Percentiles rank a stretch among this genome's conserved stretches.
Conservation (phyloP, 1,140 invertebrate species). For the Brachionus calyciflorus region DNA sequence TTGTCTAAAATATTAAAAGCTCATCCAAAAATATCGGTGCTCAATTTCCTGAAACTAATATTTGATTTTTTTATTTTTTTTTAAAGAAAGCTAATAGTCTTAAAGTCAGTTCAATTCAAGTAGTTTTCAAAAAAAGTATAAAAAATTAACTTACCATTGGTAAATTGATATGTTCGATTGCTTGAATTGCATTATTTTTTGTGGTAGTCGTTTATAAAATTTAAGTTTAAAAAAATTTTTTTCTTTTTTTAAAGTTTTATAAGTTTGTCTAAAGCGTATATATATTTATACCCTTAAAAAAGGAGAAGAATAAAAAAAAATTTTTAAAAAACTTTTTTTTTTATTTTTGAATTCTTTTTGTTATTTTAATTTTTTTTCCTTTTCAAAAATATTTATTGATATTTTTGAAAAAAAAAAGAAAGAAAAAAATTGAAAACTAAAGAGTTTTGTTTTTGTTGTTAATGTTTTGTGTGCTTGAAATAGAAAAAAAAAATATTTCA, state of each 20-base stretch:
- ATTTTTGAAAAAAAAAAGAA: slow-evolving; percentile 1
- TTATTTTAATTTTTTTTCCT: slow-evolving; percentile 39
- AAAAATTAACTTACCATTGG: not conserved
- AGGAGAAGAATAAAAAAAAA: slow-evolving; percentile 4
- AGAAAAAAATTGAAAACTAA: no score
- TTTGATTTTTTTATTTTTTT: not conserved
- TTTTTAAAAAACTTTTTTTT: not conserved
- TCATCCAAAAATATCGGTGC: slow-evolving; percentile 26
- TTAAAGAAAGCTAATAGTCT: not conserved
- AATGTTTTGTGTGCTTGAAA: slow-evolving; percentile 26
- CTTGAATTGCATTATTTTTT: no score
- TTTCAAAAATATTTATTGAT: slow-evolving; percentile 33
- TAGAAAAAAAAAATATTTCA: slow-evolving; percentile 15
- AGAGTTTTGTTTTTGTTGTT: slow-evolving; percentile 28
- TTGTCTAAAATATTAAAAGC: slow-evolving; percentile 36
- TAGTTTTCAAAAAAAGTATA: no score
- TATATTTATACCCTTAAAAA: slow-evolving; percentile 14
- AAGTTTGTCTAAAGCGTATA: slow-evolving; percentile 12
- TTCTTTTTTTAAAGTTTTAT: not conserved
- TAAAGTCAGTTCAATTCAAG: not conserved
- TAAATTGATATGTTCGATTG: not conserved
- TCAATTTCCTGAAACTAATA: slow-evolving; percentile 42
- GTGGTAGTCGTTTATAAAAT: no score
- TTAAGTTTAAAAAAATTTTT: no score
- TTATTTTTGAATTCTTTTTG: slow-evolving; percentile 24